Base-by-base conservation (phyloP, 2,797 vertebrate species). In the Fistularia commersonii region DNA sequence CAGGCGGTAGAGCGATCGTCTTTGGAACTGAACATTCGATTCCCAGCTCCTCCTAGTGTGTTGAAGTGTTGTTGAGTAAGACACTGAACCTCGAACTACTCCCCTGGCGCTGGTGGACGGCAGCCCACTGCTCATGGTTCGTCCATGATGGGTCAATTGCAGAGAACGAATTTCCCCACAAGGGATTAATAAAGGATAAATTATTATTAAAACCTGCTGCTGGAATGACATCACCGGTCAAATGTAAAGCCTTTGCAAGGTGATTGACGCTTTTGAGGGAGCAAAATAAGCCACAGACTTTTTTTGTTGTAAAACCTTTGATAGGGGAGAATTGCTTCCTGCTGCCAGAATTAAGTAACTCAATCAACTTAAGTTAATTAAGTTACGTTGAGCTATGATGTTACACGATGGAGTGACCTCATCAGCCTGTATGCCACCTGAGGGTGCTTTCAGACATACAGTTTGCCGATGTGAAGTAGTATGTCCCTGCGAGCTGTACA, bases 301-400 rank as follows among this genome's bases (percentile, higher is more conserved):
- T 74, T 62, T 77, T 61, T 60, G 32, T 76, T 79, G 53, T 72
- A 72, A 55, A 62, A 55, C 67, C 74, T 81, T 83, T 88, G 79
- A 88, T 84, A 84, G 54, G 62, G 42, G 76, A 41, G 81, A 85
- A 88, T 83, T 80, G 75, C 64, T 82, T 83, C 80, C 80, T 80
- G 56, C 72, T 82, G 80, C 64, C 32, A 51, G 51, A 79, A 63
- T 54, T 44, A 36, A 2, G 47, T 64, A 66, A 51, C 68, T 48
- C n/a, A n/a, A n/a, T n/a, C n/a, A n/a, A n/a, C n/a, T n/a, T n/a
- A n/a, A n/a, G n/a, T n/a, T n/a, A n/a, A n/a, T n/a, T n/a, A n/a
- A n/a, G n/a, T n/a, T n/a, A 68, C 66, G 67, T 57, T 51, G 80
- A 74, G 50, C 64, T 36, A 67, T 87, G 85, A 84, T 79, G 83